Evolutionary conservation across 2,113 vertebrate species (phyloP), one percentile per base, ranked within the genome.

Genomic region (Hylia prasina): DNA sequence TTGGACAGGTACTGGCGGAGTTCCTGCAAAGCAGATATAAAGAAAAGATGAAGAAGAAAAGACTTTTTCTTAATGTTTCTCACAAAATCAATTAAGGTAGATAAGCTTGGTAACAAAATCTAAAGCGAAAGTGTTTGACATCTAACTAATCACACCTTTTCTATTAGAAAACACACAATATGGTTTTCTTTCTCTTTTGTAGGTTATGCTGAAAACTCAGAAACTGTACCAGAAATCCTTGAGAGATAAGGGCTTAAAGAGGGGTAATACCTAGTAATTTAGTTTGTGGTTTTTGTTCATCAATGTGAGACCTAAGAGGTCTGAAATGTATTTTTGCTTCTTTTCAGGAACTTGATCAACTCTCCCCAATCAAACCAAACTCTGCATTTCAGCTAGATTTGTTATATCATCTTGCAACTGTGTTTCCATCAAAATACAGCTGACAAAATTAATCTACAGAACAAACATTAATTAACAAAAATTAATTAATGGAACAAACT

Each of bases 1-100:
- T 98, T 98, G 61, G 99, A 99, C 73, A 99, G 97, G 97, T 99
- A 99, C 87, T 99, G 99, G 30, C 99, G 99, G 75, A 99, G 89
- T 65, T 99, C 99, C 99, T 99, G 44, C 7, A 64, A 66, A 37
- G 82, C 31, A 79, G 7, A 69, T 22, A 33, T 1, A n/a, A 47
- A 70, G 15, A 39, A 45, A 30, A 64, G 11, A 39, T n/a, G n/a
- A 42, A 8, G 2, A 13, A 11, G 13, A 13, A 33, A 15, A 6
- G 0, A 2, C 3, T 4, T 5, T 60, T 87, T 53, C 35, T 25
- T 50, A 25, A 37, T 5, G n/a, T 33, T 60, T 27, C 23, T 68
- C 87, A 37, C 58, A 83, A 82, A 72, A 31, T 11, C 21, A 61
- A 17, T 33, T 25, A 82, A 71, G 54, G 47, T 11, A 58, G 23